Conservation (phyloP, 2,797 vertebrate species). For the Gephyroberyx darwinii region DNA sequence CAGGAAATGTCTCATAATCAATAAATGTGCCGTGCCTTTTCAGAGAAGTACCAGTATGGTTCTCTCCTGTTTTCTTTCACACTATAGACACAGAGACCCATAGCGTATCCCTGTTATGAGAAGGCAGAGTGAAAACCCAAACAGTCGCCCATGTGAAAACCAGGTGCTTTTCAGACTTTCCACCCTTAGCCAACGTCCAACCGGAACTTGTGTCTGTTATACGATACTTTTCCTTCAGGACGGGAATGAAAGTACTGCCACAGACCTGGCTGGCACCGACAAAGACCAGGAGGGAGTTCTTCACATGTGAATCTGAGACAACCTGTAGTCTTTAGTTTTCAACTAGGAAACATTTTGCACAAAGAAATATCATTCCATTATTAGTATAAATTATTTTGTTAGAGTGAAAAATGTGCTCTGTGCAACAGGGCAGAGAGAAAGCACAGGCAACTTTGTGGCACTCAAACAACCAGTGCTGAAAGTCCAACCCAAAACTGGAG, state of each 20-base stretch:
- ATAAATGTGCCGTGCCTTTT: not conserved
- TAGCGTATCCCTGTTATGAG: constrained; percentile 48
- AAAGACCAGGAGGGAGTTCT: constrained; percentile 51
- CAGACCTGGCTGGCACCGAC: constrained; percentile 50
- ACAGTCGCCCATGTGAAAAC: constrained; percentile 57
- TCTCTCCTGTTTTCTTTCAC: constrained; percentile 55
- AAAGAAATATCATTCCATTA: constrained; percentile 10
- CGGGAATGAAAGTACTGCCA: constrained; percentile 51
- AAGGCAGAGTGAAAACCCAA: constrained; percentile 52
- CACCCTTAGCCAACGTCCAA: constrained; percentile 30
- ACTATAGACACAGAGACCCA: constrained; percentile 46
- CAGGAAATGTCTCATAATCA: constrained; percentile 39
- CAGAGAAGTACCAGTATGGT: not conserved
- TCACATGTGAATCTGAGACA: constrained; percentile 19
- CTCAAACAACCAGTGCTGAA: constrained; percentile 29
- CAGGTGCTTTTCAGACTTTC: constrained; percentile 66
- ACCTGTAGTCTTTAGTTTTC: constrained; percentile 21
- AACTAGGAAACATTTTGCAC: not conserved
- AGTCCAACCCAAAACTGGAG: constrained; percentile 41
- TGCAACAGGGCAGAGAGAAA: constrained; percentile 29
- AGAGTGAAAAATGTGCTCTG: constrained; percentile 12
- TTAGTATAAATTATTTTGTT: constrained; percentile 13
- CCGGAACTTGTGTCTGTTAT: constrained; percentile 37
- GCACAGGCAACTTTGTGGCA: constrained; percentile 22
- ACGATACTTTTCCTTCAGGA: constrained; percentile 55